Conservation (phyloP, 1,140 invertebrate genomes). For the Drosophila lacteicornis region DNA sequence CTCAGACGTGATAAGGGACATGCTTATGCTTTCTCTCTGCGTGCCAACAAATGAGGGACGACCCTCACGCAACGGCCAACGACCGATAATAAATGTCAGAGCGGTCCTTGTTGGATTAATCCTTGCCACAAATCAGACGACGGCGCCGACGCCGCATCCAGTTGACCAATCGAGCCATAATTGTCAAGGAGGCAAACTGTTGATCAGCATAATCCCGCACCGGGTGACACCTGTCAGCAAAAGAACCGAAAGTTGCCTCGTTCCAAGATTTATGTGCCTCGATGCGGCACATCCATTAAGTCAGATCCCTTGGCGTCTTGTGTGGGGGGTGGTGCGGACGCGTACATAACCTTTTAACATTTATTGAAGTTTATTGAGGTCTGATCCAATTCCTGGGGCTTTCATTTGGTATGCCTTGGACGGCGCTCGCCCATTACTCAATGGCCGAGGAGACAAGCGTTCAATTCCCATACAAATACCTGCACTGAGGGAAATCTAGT, state of each 20-base stretch:
- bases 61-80: background rate
- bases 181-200: slow-evolving; percentile 75
- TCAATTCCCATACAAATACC: slow-evolving; percentile 12
- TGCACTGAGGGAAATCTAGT: background rate
- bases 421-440: slow-evolving; percentile 70
- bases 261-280: slow-evolving; percentile 76
- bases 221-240: slow-evolving; percentile 64
- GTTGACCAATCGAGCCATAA: slow-evolving; percentile 58
- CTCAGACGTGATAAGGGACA: slow-evolving; percentile 6
- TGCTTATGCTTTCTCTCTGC: background rate
- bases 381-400: slow-evolving; percentile 42
- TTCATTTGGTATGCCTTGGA: slow-evolving; percentile 71
- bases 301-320: slow-evolving; percentile 45
- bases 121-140: slow-evolving; percentile 54
- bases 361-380: slow-evolving; percentile 81
- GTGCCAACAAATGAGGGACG: slow-evolving; percentile 1
- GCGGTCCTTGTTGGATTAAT: slow-evolving; percentile 30
- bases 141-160: too few relatives aligned
- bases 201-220: slow-evolving; percentile 65
- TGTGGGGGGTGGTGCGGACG: slow-evolving; percentile 12
- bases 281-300: slow-evolving; percentile 77
- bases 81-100: slow-evolving; percentile 41
- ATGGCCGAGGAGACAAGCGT: slow-evolving; percentile 58
- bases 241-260: slow-evolving; percentile 43
- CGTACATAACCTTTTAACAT: slow-evolving; percentile 81